Evolutionary conservation across 2,888 invertebrate species (phyloP), one percentile per base, ranked within the genome.

Genomic region (Plebejus argus): DNA sequence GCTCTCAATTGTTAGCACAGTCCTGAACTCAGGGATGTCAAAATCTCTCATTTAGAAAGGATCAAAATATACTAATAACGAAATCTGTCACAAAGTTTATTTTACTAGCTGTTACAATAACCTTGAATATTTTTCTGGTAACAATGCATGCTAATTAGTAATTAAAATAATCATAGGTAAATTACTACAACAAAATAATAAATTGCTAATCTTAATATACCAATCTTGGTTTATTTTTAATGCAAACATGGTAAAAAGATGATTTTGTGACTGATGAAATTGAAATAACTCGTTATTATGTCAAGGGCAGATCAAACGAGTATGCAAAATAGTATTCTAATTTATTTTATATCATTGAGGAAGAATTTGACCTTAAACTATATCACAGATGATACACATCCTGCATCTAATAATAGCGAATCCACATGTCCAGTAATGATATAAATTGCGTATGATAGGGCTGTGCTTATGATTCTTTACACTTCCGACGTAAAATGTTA

Each of bases 351-450:
- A 49, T 28, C 74, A n/a, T 18, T 15, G 49, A 74, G 28, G 49
- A 53, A 74, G 18, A 49, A 28, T 74, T 28, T 28, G 74, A 74
- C 53, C 53, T 74, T 71, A 39, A 39, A 35, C 71, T 35, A 71
- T 71, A 66, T 28, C 66, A 33, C 35, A 71, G 71, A 39, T 70
- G 70, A 70, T 39, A 71, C 71, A 71, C 39, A 71, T 71, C 39
- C 39, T 66, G 66, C 28, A 66, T 66, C 66, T 66, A 66, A 15
- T 66, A 66, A 66, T 66, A 66, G 66, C 66, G 66, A 61, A 23
- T 23, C 23, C 5, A 61, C 61, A 66, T 6, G 66, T 66, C 66
- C 6, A 61, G 10, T 33, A 33, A 66, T 28, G 28, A 66, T 66
- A 66, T 18, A 66, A 66, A 66, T 53, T 28, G 66, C 28, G 6